Evolutionary conservation across 2,113 vertebrate genomes (phyloP).

Genomic region (Actenoides hombroni): DNA sequence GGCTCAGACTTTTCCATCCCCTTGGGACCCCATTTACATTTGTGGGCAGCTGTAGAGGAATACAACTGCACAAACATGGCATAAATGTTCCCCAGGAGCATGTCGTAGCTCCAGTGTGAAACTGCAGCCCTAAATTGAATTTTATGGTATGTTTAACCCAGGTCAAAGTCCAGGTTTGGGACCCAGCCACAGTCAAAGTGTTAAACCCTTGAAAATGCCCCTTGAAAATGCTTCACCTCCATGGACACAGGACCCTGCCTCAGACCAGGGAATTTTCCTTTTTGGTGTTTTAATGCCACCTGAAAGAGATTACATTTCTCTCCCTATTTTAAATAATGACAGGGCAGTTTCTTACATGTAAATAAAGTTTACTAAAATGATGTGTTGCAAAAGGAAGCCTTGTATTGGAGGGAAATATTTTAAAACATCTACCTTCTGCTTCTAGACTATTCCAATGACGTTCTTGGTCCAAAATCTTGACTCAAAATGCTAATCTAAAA

Average conservation of each 20-base stretch:
- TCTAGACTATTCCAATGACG: rapidly evolving
- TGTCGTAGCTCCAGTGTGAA: rapidly evolving
- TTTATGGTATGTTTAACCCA: not conserved
- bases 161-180: not conserved
- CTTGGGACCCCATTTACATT: not conserved
- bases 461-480: not conserved
- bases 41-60: rapidly evolving
- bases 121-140: not conserved
- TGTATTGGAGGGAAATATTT: not conserved
- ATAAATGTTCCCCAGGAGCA: not conserved
- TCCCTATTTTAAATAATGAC: not conserved
- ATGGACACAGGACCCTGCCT: not conserved
- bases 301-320: not conserved
- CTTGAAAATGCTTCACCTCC: not conserved
- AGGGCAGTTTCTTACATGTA: not conserved
- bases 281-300: not conserved
- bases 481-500: not conserved
- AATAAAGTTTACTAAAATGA: not conserved
- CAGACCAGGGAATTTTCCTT: rapidly evolving
- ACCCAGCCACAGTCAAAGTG: not conserved
- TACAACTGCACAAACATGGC: not conserved
- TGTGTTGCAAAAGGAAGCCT: rapidly evolving
- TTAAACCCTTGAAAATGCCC: not conserved
- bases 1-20: not conserved
- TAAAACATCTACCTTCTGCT: not conserved